Evolutionary conservation across 2,113 vertebrate genomes (phyloP).

Genomic region (Kryptolebias marmoratus): DNA sequence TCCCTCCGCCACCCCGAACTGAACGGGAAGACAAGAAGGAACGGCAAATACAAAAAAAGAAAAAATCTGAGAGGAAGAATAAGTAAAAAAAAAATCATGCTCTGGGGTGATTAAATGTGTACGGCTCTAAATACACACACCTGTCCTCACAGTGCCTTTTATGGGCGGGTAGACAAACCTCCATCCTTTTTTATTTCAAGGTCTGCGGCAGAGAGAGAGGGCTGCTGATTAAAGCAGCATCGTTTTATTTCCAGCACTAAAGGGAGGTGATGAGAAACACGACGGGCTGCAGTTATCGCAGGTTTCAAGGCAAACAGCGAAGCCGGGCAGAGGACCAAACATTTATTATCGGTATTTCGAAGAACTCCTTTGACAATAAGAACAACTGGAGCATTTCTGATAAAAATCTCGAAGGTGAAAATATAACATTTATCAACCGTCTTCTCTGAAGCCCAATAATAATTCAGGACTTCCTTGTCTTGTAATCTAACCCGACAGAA

Average conservation of each 20-base stretch:
- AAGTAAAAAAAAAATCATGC: background rate
- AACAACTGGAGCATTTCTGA: no score
- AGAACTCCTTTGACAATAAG: background rate
- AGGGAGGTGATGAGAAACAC: slow-evolving; percentile 17
- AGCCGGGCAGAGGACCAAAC: background rate
- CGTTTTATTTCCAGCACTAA: slow-evolving; percentile 21
- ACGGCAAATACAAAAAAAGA: background rate
- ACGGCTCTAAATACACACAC: slow-evolving; percentile 31
- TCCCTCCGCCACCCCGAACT: slow-evolving; percentile 6
- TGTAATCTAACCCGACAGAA: no score
- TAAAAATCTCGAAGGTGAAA: no score
- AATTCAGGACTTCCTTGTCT: no score
- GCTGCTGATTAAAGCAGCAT: slow-evolving; percentile 17
- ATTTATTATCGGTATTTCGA: background rate
- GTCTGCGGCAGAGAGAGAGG: background rate
- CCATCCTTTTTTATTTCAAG: slow-evolving; percentile 1
- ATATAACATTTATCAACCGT: no score
- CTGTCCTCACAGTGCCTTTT: background rate
- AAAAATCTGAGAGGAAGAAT: background rate
- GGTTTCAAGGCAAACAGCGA: background rate
- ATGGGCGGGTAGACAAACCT: background rate
- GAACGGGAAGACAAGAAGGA: slow-evolving; percentile 28
- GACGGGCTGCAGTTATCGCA: background rate
- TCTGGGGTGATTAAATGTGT: slow-evolving; percentile 25
- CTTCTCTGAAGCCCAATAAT: no score